phyloP scores from a whole-genome alignment of 2,113 vertebrate species.

The Pedionomus torquatus region DNA sequence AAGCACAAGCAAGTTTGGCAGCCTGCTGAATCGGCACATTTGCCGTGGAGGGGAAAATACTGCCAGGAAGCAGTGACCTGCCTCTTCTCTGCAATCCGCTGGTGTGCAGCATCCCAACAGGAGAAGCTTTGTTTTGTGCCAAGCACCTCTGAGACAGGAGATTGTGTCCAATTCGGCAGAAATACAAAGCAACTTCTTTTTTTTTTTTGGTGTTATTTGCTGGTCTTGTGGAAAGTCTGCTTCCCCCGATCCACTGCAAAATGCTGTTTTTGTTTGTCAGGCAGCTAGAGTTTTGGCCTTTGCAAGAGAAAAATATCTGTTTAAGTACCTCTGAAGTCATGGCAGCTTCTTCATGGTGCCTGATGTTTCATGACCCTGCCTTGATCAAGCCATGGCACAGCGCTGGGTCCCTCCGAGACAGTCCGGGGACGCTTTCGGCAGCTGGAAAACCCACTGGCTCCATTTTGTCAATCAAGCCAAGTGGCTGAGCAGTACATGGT shows the following conservation, averaged over 20 bases:
- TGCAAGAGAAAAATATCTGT: neutral
- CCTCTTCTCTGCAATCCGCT: neutral
- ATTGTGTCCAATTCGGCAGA: neutral
- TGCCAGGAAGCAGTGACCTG: conserved; percentile 40
- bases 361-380: neutral
- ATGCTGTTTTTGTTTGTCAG: neutral
- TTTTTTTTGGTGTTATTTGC: neutral
- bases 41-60: neutral
- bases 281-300: neutral
- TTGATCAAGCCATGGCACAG: neutral
- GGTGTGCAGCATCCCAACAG: conserved; percentile 5
- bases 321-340: neutral
- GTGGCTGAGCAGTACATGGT: neutral
- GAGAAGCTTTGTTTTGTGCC: neutral
- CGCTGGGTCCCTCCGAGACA: neutral
- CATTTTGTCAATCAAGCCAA: neutral
- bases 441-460: conserved; percentile 10
- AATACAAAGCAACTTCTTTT: neutral
- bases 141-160: neutral
- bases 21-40: conserved; percentile 52
- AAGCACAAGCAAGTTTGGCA: conserved; percentile 18
- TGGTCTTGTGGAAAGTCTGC: neutral
- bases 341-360: neutral
- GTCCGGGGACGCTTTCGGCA: neutral
- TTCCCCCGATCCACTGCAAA: neutral